phyloP scores from a whole-genome alignment of 2,888 invertebrate species.

The Thera obeliscata region DNA sequence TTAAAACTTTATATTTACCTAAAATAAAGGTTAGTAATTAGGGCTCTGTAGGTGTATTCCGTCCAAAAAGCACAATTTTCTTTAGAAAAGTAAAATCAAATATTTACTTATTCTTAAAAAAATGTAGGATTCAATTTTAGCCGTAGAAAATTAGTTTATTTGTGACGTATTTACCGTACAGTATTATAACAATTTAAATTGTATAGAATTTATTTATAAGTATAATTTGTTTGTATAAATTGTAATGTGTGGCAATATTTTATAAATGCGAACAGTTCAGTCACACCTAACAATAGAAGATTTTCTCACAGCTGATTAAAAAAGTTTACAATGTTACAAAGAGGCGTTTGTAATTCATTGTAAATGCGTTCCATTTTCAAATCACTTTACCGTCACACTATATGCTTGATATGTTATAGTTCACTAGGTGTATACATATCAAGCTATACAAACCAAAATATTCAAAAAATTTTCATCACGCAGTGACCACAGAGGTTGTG shows the following conservation, averaged over 20 bases:
- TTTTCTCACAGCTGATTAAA: too few species aligned
- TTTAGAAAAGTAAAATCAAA: constrained; percentile 16
- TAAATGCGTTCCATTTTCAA: too few species aligned
- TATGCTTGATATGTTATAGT: too few species aligned
- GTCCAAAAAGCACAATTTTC: constrained; percentile 42
- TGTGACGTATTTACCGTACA: constrained; percentile 74
- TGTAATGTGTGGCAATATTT: constrained; percentile 57
- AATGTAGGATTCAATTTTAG: constrained; percentile 5
- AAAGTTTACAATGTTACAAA: too few species aligned
- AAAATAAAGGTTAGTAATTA: constrained; percentile 6
- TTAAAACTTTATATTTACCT: background rate
- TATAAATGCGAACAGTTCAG: too few species aligned
- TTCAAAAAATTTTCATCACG: too few species aligned
- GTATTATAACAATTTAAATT: constrained; percentile 62
- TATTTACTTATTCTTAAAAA: background rate
- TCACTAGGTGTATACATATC: too few species aligned
- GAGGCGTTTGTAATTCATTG: too few species aligned
- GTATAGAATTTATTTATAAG: constrained; percentile 31
- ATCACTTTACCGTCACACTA: too few species aligned
- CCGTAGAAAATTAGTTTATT: constrained; percentile 21
- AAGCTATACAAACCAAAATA: too few species aligned
- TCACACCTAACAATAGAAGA: too few species aligned
- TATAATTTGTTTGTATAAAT: constrained; percentile 34
- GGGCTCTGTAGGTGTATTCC: constrained; percentile 26
- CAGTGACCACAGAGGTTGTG: too few species aligned